phyloP scores from a whole-genome alignment of 2,888 invertebrate species.

The Patella ulyssiponensis region DNA sequence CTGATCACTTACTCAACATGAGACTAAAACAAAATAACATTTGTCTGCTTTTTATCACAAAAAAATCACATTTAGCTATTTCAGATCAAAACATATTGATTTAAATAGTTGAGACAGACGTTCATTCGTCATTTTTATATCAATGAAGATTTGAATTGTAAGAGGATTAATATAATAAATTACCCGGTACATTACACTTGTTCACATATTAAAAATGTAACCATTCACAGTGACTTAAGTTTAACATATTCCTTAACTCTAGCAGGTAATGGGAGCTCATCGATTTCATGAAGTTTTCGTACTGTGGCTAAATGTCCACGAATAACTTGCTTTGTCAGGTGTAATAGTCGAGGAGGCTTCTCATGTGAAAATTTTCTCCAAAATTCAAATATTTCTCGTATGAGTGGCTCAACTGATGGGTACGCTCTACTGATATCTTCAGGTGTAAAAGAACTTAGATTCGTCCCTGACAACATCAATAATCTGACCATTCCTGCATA shows the following conservation, averaged over 20 bases:
- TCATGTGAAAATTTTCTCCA: slow-evolving; percentile 29
- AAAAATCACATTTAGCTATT: no score
- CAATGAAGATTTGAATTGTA: no score
- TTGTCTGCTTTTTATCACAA: no score
- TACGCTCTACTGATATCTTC: slow-evolving; percentile 22
- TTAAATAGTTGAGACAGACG: no score
- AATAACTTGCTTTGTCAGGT: slow-evolving; percentile 39
- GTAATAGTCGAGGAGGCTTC: slow-evolving; percentile 38
- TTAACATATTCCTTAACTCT: slow-evolving; percentile 44
- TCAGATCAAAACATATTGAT: no score
- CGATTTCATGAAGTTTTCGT: slow-evolving; percentile 39
- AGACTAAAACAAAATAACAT: no score
- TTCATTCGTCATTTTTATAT: no score
- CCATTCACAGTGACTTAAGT: slow-evolving; percentile 32
- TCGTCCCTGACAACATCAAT: slow-evolving; percentile 38
- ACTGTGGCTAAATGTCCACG: slow-evolving; percentile 36
- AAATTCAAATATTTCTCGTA: slow-evolving; percentile 41
- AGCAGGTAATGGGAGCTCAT: slow-evolving; percentile 42
- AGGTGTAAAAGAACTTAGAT: slow-evolving; percentile 16
- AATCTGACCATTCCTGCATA: slow-evolving; percentile 48
- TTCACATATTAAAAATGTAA: no score
- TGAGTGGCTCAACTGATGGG: slow-evolving; percentile 26
- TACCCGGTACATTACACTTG: no score
- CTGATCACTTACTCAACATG: no score
- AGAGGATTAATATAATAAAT: no score